A percentile compares a stretch with the other conserved stretches of the same genome.
phyloP scores from a whole-genome alignment of 2,888 invertebrate species.

The Conchocele bisecta region DNA sequence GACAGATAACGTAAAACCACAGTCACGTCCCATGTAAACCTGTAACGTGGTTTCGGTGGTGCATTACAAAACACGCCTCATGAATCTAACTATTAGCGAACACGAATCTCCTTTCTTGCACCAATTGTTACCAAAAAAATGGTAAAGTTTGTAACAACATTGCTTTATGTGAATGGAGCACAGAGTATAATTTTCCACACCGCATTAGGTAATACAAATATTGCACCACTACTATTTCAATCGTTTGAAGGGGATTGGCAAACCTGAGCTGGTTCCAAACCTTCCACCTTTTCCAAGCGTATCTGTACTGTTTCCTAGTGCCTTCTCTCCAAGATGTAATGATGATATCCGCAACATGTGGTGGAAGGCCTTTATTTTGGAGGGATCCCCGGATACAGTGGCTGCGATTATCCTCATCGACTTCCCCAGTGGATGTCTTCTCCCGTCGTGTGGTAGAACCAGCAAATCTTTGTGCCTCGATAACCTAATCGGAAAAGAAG shows the following conservation, averaged over 20 bases:
- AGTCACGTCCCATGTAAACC: not conserved
- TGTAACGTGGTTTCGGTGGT: not conserved
- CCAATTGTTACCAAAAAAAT: not conserved
- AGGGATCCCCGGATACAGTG: no score
- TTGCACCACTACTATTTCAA: no score
- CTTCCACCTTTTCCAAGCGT: no score
- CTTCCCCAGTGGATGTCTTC: not conserved
- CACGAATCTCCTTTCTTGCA: not conserved
- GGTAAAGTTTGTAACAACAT: not conserved
- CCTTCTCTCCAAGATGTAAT: no score
- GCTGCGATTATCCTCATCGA: no score
- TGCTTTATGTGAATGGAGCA: not conserved
- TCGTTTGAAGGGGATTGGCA: no score
- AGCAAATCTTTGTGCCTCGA: not conserved
- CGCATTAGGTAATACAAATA: no score
- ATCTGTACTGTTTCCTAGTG: no score
- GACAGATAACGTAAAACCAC: not conserved
- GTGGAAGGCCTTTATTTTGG: no score
- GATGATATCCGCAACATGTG: no score
- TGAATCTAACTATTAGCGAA: not conserved
- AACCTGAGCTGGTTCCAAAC: no score
- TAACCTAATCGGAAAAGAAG: slow-evolving; percentile 1
- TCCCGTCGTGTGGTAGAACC: not conserved
- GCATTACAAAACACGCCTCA: not conserved
- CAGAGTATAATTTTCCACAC: no score